Conservation (phyloP, 2,888 invertebrate genomes). For the Chydorus sphaericus region DNA sequence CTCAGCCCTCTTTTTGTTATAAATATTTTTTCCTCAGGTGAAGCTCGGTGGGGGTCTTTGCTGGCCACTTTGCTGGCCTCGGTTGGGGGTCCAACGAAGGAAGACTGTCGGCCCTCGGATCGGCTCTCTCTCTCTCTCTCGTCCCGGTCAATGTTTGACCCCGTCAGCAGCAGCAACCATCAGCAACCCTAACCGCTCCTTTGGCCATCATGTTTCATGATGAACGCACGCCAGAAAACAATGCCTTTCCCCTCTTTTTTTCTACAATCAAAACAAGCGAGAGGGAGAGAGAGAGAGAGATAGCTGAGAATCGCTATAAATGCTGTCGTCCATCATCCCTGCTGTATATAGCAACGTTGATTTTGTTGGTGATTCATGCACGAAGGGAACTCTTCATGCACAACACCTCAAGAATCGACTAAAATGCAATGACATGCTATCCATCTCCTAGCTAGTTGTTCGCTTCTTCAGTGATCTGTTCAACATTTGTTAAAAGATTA, state of each 20-base stretch:
- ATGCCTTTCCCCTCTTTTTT: neutral
- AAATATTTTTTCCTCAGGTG: neutral
- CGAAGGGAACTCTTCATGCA: neutral
- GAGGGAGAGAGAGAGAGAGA: no score
- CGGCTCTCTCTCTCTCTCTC: neutral
- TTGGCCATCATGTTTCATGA: neutral
- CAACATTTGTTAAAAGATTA: no score
- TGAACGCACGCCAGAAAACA: neutral
- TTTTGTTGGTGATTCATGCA: neutral
- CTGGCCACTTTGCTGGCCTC: slow-evolving; percentile 11
- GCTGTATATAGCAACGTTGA: no score
- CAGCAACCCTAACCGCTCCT: neutral
- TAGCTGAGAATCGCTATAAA: slow-evolving; percentile 3
- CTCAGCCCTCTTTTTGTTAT: no score
- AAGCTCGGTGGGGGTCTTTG: neutral
- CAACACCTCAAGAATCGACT: neutral
- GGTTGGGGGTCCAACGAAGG: slow-evolving; percentile 2
- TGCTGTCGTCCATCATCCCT: slow-evolving; percentile 5
- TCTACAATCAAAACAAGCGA: slow-evolving; percentile 2
- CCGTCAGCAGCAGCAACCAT: slow-evolving; percentile 7
- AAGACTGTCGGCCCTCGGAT: slow-evolving; percentile 4
- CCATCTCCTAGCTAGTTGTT: no score
- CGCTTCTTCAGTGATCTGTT: no score
- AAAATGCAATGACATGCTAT: neutral
- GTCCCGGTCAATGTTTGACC: slow-evolving; percentile 4